Base-by-base conservation (phyloP, 2,888 invertebrate genomes). In the Drosophila ezoana region DNA sequence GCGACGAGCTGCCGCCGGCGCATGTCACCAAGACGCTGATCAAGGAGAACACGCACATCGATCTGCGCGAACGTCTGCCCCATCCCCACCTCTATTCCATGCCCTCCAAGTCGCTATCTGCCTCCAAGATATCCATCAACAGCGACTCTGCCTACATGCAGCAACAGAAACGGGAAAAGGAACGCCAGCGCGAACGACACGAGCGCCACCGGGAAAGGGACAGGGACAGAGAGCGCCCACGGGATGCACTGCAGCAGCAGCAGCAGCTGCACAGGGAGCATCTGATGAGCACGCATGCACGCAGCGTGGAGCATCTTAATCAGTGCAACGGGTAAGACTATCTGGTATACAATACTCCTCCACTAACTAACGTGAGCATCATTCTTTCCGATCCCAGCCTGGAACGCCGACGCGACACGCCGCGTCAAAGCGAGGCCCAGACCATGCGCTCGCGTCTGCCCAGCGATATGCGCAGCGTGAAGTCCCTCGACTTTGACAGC, bases 401-500 rank as follows among this genome's bases (percentile, higher is more conserved):
- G 60, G 91, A 92, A 40, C 84, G 89, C 2, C 89, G 91, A 2
- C 83, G 89, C 13, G 90, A 91, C 3, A 70, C 71, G 0, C 79
- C 86, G 1, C 82, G 87, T 6, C 81, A 86, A 45, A 72, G 61
- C 38, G 91, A 91, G 53, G 76, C 79, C 3, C 72, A 87, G 11
- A 83, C 82, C 0, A 20, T 90, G 33, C 81, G 87, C 11, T 68
- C 78, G 8, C 91, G 90, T 6, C 73, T 87, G 53, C 85, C 85
- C 43, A 80, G 83, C 54, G 91, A 92, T 51, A 89, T 91, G 79
- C 84, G 95, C 51, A 95, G 95, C 89, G 95, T 95, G 0, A 95
- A 95, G 79, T 95, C 96, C 0, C 93, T 96, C 9, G 96, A 96
- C 87, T 95, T 96, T 78, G 96, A 96, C 89, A 95, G 95, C n/a